Evolutionary conservation across 2,888 invertebrate genomes (phyloP).

Genomic region (Acrobasis consociella): DNA sequence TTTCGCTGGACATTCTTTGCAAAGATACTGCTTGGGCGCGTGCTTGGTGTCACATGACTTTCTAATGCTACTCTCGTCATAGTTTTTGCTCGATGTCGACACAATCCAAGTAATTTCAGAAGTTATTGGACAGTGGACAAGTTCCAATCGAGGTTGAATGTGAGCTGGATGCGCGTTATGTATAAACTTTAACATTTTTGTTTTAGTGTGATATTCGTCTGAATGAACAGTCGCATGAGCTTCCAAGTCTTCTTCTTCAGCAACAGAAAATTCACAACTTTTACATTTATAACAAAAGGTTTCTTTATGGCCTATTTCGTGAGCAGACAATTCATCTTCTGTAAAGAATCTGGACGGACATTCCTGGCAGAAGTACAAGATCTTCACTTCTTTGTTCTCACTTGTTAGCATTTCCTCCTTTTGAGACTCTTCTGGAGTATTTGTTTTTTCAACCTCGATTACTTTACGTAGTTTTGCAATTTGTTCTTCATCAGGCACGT

Average conservation of each 20-base stretch:
- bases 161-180: constrained; percentile 85
- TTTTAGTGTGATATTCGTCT: constrained; percentile 90
- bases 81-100: constrained; percentile 47
- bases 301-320: constrained; percentile 87
- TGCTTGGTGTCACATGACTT: constrained; percentile 59
- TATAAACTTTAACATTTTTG: constrained; percentile 85
- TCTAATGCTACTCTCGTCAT: constrained; percentile 46
- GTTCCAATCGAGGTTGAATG: constrained; percentile 84
- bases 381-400: constrained; percentile 60
- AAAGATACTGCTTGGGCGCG: constrained; percentile 72
- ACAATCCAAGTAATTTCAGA: constrained; percentile 76
- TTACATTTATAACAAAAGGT: constrained; percentile 86
- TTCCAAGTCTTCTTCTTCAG: constrained; percentile 86
- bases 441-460: constrained; percentile 64
- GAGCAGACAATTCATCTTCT: constrained; percentile 88
- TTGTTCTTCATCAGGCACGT: constrained; percentile 86
- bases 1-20: constrained; percentile 87
- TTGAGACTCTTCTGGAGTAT: constrained; percentile 44
- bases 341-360: constrained; percentile 93
- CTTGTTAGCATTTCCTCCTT: constrained; percentile 48
- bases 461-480: constrained; percentile 72
- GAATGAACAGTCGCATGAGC: constrained; percentile 89
- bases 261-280: constrained; percentile 89
- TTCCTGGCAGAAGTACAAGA: constrained; percentile 89
- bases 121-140: constrained; percentile 53